Evolutionary conservation across 2,797 vertebrate genomes (phyloP), one percentile per base, ranked within the genome.

Genomic region (Hyperoplus immaculatus): DNA sequence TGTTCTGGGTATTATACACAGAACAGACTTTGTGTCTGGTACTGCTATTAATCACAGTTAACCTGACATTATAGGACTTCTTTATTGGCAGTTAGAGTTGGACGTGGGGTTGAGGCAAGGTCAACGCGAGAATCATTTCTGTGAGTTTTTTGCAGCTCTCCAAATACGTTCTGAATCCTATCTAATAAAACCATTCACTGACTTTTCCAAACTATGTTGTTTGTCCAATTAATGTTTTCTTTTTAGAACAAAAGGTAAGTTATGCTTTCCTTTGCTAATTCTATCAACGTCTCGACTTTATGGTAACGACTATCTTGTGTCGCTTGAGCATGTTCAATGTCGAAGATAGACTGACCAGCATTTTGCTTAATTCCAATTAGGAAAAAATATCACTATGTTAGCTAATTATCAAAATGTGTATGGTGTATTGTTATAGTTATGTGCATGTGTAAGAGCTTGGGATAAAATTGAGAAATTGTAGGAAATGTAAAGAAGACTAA

Each of bases 21-120:
- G 83, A 88, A 87, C 75, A 80, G 81, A 90, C 85, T 72, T 88
- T 88, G 81, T 88, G 81, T 78, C 77, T 77, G 57, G 82, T 72
- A 57, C 83, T 1, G 45, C 78, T 84, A 89, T 93, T 88, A 90
- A 91, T 93, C 92, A 93, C 83, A 78, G 86, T 91, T 88, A 93
- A 90, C 88, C 71, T 91, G 92, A 92, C 85, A 62, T 90, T 88
- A 85, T 67, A 85, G 88, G 80, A 56, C 68, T 82, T 83, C 77
- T 93, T 92, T 91, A 92, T 85, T 93, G 82, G 88, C 81, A 86
- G 87, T 85, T 82, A 86, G 83, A 82, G 80, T 50, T 81, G 78
- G 84, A 81, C 29, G 18, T 54, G 61, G 63, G 87, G 88, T 90
- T 61, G 51, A 13, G 61, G 21, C 29, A 55, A 81, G 89, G 90